Conservation (phyloP, 2,113 vertebrate species). For the Delphinus delphis region DNA sequence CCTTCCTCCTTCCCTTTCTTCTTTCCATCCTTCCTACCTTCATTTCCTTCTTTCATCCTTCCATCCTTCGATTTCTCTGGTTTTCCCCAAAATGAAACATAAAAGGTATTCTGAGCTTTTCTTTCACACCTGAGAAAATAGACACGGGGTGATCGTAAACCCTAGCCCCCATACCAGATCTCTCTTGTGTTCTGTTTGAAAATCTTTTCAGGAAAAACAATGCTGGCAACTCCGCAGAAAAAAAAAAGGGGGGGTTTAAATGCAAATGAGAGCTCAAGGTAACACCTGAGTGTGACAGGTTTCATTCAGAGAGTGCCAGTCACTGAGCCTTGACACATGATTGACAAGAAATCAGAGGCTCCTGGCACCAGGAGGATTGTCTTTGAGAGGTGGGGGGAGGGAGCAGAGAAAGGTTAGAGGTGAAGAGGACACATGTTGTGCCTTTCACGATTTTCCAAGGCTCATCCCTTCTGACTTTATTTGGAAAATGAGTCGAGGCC, state of each 20-base stretch:
- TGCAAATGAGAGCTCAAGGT: conserved; percentile 74
- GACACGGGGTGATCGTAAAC: not conserved
- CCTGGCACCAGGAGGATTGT: not conserved
- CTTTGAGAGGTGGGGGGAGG: not conserved
- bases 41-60: not conserved
- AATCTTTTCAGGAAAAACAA: conserved; percentile 16
- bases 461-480: conserved; percentile 9
- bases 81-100: not conserved
- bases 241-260: conserved; percentile 62
- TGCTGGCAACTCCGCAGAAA: conserved; percentile 26
- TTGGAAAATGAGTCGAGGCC: not conserved
- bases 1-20: not conserved
- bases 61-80: not conserved
- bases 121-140: not conserved
- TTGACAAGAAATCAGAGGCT: conserved; percentile 59
- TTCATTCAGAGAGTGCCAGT: conserved; percentile 73
- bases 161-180: not conserved
- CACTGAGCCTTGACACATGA: conserved; percentile 66
- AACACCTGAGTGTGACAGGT: conserved; percentile 67
- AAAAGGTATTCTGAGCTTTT: not conserved
- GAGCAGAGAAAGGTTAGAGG: conserved; percentile 45
- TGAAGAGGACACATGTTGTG: not conserved
- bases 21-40: not conserved
- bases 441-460: not conserved
- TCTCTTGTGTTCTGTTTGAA: not conserved